phyloP scores from a whole-genome alignment of 2,113 vertebrate genomes.

The Physeter macrocephalus region DNA sequence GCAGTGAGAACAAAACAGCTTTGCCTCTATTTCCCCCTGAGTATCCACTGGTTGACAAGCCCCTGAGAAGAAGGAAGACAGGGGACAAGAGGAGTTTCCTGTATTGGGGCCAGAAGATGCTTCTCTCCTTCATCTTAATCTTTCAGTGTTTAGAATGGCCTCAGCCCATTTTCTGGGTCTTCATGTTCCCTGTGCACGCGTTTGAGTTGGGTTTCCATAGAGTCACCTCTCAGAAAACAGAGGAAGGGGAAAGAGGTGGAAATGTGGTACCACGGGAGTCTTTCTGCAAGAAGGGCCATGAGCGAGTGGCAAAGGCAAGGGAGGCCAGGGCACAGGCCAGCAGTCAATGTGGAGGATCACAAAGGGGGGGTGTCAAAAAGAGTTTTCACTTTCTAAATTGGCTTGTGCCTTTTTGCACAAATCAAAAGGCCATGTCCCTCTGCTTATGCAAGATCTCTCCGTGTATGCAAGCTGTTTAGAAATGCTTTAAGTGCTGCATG shows the following conservation, averaged over 20 bases:
- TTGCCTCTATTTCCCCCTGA: neutral
- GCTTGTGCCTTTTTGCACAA: neutral
- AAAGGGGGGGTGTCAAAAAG: accelerated
- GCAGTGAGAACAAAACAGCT: neutral
- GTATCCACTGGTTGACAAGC: neutral
- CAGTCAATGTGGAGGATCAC: neutral
- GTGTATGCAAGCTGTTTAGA: neutral
- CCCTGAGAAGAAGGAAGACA: neutral
- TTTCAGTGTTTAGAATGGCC: neutral
- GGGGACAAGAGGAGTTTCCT: neutral
- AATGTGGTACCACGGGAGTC: neutral
- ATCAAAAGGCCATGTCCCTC: neutral
- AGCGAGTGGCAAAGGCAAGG: neutral
- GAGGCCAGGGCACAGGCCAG: neutral
- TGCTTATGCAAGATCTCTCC: neutral
- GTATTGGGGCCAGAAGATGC: neutral
- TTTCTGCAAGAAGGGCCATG: neutral
- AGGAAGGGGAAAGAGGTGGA: neutral
- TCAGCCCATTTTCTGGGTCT: too few relatives aligned
- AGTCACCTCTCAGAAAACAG: neutral
- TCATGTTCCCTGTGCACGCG: neutral
- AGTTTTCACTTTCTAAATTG: neutral
- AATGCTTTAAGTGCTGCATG: neutral
- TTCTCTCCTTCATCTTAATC: neutral
- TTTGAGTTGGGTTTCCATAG: neutral